A percentile compares a stretch with the other conserved stretches of the same genome.
phyloP scores from a whole-genome alignment of 1,140 invertebrate genomes.

The Dendroctonus valens region DNA sequence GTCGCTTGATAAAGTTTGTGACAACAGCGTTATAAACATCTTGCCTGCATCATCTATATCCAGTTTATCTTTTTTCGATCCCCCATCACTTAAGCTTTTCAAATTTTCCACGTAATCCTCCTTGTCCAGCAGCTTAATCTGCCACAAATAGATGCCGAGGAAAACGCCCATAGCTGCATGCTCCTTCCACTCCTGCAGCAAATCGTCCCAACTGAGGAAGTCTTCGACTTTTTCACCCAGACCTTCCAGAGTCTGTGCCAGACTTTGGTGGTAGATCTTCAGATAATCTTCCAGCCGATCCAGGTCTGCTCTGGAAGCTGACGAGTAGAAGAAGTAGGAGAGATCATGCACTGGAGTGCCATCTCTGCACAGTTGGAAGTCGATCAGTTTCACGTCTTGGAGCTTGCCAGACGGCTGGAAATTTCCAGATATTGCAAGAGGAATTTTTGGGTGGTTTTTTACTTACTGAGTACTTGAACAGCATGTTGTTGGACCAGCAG shows the following conservation, averaged over 20 bases:
- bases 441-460: not conserved
- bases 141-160: slow-evolving; percentile 20
- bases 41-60: not conserved
- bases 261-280: slow-evolving; percentile 55
- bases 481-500: slow-evolving; percentile 34
- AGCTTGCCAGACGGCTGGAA: slow-evolving; percentile 19
- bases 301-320: slow-evolving; percentile 54
- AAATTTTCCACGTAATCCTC: not conserved
- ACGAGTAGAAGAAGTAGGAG: slow-evolving; percentile 58
- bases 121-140: slow-evolving; percentile 16
- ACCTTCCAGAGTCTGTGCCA: slow-evolving; percentile 48
- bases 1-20: slow-evolving; percentile 1
- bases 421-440: not conserved
- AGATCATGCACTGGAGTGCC: slow-evolving; percentile 60
- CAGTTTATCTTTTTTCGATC: not conserved
- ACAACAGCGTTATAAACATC: not conserved
- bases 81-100: slow-evolving; percentile 5
- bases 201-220: slow-evolving; percentile 51
- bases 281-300: slow-evolving; percentile 52
- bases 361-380: slow-evolving; percentile 58
- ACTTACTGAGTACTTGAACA: slow-evolving; percentile 35
- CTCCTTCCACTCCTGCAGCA: slow-evolving; percentile 46
- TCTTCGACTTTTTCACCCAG: slow-evolving; percentile 50
- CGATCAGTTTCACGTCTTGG: slow-evolving; percentile 46
- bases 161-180: slow-evolving; percentile 45